phyloP scores from a whole-genome alignment of 1,140 invertebrate species.

The Cephus cinctus region DNA sequence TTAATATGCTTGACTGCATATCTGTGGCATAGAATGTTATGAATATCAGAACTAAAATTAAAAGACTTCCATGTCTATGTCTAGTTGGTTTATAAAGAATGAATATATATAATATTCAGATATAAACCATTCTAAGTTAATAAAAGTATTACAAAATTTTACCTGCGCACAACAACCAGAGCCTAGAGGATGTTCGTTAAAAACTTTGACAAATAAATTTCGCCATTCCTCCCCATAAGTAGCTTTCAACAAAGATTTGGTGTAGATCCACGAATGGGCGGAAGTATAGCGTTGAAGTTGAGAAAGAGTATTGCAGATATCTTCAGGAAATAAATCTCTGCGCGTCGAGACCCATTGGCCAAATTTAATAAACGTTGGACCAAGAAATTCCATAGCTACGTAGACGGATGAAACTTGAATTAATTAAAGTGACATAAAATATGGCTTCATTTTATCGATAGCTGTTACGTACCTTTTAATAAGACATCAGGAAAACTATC shows the following conservation, averaged over 20 bases:
- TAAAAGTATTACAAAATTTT: too few species aligned
- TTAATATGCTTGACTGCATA: too few species aligned
- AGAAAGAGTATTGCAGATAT: conserved; percentile 50
- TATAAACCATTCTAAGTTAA: too few species aligned
- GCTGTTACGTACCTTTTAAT: conserved; percentile 26
- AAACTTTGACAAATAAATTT: conserved; percentile 46
- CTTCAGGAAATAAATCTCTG: conserved; percentile 51
- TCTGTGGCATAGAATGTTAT: too few species aligned
- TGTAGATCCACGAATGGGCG: conserved; percentile 49
- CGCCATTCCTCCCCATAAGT: conserved; percentile 45
- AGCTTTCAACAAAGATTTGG: conserved; percentile 32
- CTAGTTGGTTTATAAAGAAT: conserved; percentile 4
- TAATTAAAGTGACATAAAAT: neutral
- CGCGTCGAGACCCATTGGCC: conserved; percentile 58
- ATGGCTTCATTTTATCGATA: too few species aligned
- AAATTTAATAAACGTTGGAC: conserved; percentile 59
- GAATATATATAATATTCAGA: neutral
- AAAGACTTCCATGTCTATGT: too few species aligned
- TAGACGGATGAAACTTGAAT: conserved; percentile 5
- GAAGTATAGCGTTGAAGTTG: conserved; percentile 45
- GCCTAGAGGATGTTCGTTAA: conserved; percentile 47
- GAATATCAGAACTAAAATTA: too few species aligned
- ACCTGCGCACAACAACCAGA: conserved; percentile 61
- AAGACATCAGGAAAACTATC: conserved; percentile 13
- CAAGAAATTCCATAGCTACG: conserved; percentile 47